A percentile compares a stretch with the other conserved stretches of the same genome.
Conservation (phyloP, 2,113 vertebrate genomes). For the Cairina moschata region DNA sequence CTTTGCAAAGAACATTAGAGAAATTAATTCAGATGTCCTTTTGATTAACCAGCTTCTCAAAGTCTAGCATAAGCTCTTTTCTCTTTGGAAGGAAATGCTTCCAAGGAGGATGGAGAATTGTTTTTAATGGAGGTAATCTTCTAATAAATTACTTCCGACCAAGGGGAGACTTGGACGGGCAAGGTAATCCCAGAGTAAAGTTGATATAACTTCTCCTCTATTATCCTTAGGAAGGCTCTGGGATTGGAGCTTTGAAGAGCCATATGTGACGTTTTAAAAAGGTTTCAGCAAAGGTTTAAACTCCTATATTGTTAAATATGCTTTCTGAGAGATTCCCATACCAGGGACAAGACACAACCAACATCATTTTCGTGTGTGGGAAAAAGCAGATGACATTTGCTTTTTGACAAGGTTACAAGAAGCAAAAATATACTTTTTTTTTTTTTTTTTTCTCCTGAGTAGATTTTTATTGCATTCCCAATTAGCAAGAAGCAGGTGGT, state of each 20-base stretch:
- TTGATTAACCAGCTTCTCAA: conserved; percentile 69
- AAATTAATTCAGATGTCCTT: conserved; percentile 53
- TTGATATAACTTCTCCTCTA: conserved; percentile 61
- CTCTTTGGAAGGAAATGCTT: conserved; percentile 60
- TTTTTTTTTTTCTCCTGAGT: background rate
- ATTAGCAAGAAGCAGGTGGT: background rate
- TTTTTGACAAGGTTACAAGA: background rate
- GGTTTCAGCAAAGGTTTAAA: conserved; percentile 36
- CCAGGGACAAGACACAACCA: background rate
- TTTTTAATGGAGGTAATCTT: conserved; percentile 74
- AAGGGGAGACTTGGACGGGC: conserved; percentile 42
- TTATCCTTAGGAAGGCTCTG: conserved; percentile 35
- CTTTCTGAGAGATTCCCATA: background rate
- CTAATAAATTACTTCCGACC: conserved; percentile 72
- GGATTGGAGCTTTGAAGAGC: conserved; percentile 31
- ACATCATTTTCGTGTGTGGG: rapidly evolving
- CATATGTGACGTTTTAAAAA: conserved; percentile 21
- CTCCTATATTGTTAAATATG: conserved; percentile 14
- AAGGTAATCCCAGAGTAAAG: conserved; percentile 73
- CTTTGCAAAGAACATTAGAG: conserved; percentile 41
- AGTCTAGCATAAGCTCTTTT: conserved; percentile 64
- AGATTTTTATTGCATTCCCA: background rate
- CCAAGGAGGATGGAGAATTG: conserved; percentile 63
- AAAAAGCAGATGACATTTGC: background rate
- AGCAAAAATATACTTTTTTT: background rate